A percentile compares a stretch with the other conserved stretches of the same genome.
These are phyloP conservation scores for Ophioderma brevispina DNA, from an alignment of 35 echinoderm and acorn worm species.

Conservation along the genomic window DNA sequence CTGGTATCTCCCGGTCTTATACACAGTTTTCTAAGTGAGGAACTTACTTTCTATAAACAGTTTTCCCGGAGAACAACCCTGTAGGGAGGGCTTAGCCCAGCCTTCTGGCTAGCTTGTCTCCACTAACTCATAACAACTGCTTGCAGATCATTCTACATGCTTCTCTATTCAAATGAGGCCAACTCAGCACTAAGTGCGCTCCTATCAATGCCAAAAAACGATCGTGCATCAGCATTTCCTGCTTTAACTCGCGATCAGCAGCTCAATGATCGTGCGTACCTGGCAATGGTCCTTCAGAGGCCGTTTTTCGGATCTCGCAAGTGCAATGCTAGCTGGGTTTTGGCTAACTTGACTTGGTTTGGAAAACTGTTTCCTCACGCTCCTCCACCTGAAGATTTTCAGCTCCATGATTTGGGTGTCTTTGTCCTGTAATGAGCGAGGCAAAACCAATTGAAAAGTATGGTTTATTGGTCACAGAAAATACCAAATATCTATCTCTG, in stretches of 20 bases:
- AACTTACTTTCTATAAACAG: constrained; percentile 75
- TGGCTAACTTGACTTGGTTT: constrained; percentile 69
- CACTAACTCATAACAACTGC: constrained; percentile 65
- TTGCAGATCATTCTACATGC: constrained; percentile 69
- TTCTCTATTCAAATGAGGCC: constrained; percentile 53
- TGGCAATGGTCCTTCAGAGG: constrained; percentile 1
- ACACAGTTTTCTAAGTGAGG: no score
- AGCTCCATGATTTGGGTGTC: constrained; percentile 75
- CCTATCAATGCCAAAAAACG: constrained; percentile 6
- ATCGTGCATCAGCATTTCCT: constrained; percentile 38
- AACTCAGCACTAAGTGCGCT: constrained; percentile 63
- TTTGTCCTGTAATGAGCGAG: constrained; percentile 94
- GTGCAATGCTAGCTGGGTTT: neutral
- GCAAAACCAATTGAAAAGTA: no score
- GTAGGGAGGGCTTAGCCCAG: constrained; percentile 64
- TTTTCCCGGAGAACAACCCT: constrained; percentile 87
- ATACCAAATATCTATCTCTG: no score
- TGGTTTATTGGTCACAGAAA: no score
- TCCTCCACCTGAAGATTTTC: constrained; percentile 81
- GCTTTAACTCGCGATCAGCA: constrained; percentile 49
- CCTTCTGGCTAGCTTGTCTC: constrained; percentile 80
- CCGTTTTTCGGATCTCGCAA: neutral
- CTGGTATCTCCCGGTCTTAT: no score
- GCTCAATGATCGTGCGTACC: constrained; percentile 20
- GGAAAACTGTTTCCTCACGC: constrained; percentile 76